A percentile compares a stretch with the other conserved stretches of the same genome.
Conservation (phyloP, 2,888 invertebrate species). For the Mamestra brassicae region DNA sequence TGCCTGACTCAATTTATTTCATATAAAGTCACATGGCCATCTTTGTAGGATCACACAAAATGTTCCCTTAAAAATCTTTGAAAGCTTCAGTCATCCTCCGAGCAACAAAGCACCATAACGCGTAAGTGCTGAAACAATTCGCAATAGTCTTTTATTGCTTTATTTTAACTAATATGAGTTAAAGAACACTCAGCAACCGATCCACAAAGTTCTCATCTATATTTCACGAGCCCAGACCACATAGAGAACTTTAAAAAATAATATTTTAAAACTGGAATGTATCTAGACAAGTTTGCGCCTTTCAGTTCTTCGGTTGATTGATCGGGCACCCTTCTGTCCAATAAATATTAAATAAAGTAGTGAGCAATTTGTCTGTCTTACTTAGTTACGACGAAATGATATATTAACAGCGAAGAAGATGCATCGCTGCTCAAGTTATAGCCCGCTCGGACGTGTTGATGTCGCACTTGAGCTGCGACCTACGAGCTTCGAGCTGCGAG, state of each 20-base stretch:
- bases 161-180: background rate
- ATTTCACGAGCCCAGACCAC: conserved; percentile 15
- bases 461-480: conserved; percentile 23
- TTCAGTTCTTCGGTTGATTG: conserved; percentile 77
- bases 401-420: conserved; percentile 83
- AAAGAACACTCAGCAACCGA: conserved; percentile 1
- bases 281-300: conserved; percentile 55
- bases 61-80: background rate
- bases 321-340: conserved; percentile 83
- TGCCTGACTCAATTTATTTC: too few species aligned
- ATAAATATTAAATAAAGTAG: conserved; percentile 88
- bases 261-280: conserved; percentile 55
- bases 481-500: background rate
- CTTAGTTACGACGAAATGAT: conserved; percentile 86
- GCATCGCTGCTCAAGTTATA: conserved; percentile 74
- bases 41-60: background rate
- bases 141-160: background rate
- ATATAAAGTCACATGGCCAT: too few species aligned
- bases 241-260: conserved; percentile 17
- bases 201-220: conserved; percentile 28
- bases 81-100: background rate
- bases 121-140: background rate
- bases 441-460: conserved; percentile 71
- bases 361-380: conserved; percentile 85
- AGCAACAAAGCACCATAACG: background rate